phyloP scores from a whole-genome alignment of 2,113 vertebrate species.

The Otolemur garnettii region DNA sequence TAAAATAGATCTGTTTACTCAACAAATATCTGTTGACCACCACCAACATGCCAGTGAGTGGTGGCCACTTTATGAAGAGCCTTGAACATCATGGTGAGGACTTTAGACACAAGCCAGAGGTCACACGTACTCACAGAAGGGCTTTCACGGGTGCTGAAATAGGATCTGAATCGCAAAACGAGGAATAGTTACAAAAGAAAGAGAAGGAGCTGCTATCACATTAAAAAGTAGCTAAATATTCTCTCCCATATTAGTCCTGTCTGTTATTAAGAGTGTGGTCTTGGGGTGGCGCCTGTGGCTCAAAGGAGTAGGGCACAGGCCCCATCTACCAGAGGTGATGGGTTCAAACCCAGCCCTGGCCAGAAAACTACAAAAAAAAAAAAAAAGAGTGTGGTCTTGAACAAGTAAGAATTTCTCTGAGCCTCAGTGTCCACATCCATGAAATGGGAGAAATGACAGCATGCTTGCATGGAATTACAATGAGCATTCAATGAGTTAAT shows the following conservation, averaged over 20 bases:
- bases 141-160: not conserved
- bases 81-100: not conserved
- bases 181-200: not conserved
- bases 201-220: not conserved
- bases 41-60: fast-evolving
- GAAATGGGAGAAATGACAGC: not conserved
- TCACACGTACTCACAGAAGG: fast-evolving
- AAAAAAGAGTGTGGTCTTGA: not conserved
- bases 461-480: not conserved
- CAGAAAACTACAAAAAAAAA: too few relatives aligned
- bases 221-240: not conserved
- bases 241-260: not conserved
- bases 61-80: not conserved
- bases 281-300: not conserved
- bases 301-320: too few relatives aligned
- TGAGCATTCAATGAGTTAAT: not conserved
- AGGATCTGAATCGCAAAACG: not conserved
- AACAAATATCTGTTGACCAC: not conserved
- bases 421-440: not conserved
- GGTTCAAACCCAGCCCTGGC: too few relatives aligned
- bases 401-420: not conserved
- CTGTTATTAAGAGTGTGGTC: not conserved
- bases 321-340: too few relatives aligned
- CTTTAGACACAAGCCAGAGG: not conserved
- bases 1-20: not conserved